Percentiles rank a stretch among this genome's conserved stretches.
These are phyloP conservation scores for Isotomurus palustris DNA, from an alignment of 2,888 invertebrate species.

Conservation along the genomic window DNA sequence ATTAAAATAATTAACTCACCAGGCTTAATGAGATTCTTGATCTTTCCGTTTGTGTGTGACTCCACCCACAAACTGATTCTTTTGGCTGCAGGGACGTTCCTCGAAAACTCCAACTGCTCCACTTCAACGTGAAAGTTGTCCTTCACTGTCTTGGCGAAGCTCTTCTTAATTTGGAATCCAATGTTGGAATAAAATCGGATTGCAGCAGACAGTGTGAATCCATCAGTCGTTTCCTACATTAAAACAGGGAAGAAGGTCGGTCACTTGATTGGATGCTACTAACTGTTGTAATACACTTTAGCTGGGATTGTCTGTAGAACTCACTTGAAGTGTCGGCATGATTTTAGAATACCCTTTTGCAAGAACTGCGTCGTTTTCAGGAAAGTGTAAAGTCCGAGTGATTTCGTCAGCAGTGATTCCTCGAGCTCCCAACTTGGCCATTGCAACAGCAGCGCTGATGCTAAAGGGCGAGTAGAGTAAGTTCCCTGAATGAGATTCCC, in stretches of 20 bases:
- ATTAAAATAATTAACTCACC: no score
- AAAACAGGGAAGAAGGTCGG: no score
- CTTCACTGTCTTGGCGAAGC: conserved; percentile 58
- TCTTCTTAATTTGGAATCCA: conserved; percentile 53
- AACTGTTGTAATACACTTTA: no score
- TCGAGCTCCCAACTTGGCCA: conserved; percentile 37
- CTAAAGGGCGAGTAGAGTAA: conserved; percentile 42
- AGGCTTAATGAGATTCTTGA: conserved; percentile 64
- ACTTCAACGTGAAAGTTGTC: conserved; percentile 62
- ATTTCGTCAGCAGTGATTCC: conserved; percentile 31
- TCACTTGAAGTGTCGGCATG: conserved; percentile 34
- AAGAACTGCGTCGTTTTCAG: conserved; percentile 21
- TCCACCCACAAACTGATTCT: conserved; percentile 79
- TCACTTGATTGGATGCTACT: no score
- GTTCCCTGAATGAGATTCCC: conserved; percentile 15
- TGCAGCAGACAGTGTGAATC: conserved; percentile 50
- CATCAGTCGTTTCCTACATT: background rate
- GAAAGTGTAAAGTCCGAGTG: conserved; percentile 17
- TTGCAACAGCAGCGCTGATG: conserved; percentile 37
- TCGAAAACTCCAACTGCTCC: conserved; percentile 60
- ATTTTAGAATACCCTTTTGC: conserved; percentile 31
- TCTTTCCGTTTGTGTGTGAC: conserved; percentile 72
- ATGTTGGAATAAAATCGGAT: conserved; percentile 64
- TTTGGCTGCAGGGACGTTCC: conserved; percentile 51
- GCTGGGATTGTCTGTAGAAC: conserved; percentile 2